Evolutionary conservation across 2,888 invertebrate species (phyloP).

Genomic region (Plebejus anna): DNA sequence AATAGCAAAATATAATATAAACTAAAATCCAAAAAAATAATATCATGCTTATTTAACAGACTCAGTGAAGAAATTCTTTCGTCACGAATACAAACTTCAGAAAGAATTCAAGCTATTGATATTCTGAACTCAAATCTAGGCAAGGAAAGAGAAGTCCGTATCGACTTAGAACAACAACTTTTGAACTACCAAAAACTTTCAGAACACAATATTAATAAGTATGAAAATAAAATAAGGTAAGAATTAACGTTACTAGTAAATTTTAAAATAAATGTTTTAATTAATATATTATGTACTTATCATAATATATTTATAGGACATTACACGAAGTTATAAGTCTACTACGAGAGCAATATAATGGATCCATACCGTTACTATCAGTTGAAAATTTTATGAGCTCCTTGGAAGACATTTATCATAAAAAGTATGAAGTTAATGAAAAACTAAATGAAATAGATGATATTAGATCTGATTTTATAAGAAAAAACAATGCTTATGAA

Average conservation of each 20-base stretch:
- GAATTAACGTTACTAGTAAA: not conserved
- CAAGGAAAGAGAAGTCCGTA: conserved; percentile 61
- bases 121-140: conserved; percentile 54
- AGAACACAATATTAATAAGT: conserved; percentile 60
- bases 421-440: conserved; percentile 52
- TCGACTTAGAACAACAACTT: conserved; percentile 64
- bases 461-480: conserved; percentile 54
- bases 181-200: conserved; percentile 62
- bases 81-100: conserved; percentile 72
- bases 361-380: conserved; percentile 58
- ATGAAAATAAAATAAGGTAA: conserved; percentile 67
- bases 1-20: not conserved
- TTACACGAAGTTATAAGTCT: conserved; percentile 62
- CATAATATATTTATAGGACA: conserved; percentile 50
- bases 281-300: not conserved
- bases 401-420: conserved; percentile 54
- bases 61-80: conserved; percentile 71
- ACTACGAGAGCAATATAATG: conserved; percentile 67
- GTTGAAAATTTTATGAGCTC: conserved; percentile 61
- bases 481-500: conserved; percentile 62
- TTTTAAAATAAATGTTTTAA: conserved; percentile 11
- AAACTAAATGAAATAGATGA: conserved; percentile 65
- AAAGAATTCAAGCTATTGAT: conserved; percentile 65
- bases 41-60: conserved; percentile 45
- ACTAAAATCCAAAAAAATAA: not conserved